phyloP scores from a whole-genome alignment of 53 echinoderm and acorn worm genomes.

The Astropecten irregularis region DNA sequence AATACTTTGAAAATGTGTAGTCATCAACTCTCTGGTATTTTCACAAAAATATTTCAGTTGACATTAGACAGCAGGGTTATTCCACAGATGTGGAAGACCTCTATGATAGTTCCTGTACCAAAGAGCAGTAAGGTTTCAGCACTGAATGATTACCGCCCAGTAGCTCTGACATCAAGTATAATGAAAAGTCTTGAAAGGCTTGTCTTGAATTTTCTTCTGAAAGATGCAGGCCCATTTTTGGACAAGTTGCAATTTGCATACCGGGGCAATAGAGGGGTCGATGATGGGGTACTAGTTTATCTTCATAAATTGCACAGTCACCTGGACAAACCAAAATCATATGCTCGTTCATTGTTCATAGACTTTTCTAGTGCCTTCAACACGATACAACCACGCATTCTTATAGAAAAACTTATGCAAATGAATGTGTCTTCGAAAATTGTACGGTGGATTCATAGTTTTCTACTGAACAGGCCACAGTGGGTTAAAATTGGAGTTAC shows the following conservation, averaged over 20 bases:
- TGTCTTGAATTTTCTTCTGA: neutral
- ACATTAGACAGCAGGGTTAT: too few species aligned
- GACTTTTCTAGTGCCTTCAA: neutral
- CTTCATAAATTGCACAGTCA: neutral
- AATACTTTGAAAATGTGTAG: too few species aligned
- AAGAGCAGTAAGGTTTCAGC: too few species aligned
- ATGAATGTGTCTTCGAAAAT: neutral
- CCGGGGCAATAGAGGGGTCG: neutral
- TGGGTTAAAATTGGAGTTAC: neutral
- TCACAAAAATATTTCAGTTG: too few species aligned
- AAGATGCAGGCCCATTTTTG: neutral
- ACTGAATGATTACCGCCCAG: too few species aligned
- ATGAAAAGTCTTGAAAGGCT: neutral
- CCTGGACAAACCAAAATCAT: neutral
- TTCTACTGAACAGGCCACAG: too few species aligned
- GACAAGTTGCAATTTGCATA: too few species aligned
- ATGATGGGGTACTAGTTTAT: slow-evolving; percentile 1
- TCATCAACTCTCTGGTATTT: too few species aligned
- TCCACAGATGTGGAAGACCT: neutral
- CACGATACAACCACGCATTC: neutral
- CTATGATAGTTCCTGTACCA: too few species aligned
- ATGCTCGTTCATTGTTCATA: neutral
- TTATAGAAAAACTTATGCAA: neutral
- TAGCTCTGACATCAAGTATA: too few species aligned
- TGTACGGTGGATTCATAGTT: too few species aligned